Evolutionary conservation across 2,797 vertebrate species (phyloP).

Genomic region (Chelon auratus): DNA sequence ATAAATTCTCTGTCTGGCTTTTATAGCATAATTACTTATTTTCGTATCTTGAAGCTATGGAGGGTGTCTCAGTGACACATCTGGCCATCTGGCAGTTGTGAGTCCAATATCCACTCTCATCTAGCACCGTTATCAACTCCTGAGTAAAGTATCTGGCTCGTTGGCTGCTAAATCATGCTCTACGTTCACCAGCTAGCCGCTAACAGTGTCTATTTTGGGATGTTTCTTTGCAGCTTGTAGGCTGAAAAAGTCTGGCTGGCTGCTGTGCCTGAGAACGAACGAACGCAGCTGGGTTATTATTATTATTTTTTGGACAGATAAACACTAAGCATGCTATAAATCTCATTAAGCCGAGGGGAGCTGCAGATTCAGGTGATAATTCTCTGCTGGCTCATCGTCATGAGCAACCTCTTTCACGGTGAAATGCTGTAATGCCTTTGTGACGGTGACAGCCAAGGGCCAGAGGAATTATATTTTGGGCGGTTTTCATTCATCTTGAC

Average conservation of each 20-base stretch:
- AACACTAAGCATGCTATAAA: constrained; percentile 12
- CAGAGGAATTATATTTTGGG: too few species aligned
- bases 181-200: not conserved
- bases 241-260: not conserved
- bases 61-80: not conserved
- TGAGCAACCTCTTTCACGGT: not conserved
- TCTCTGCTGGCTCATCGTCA: not conserved
- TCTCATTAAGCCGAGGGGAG: not conserved
- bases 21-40: not conserved
- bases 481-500: too few species aligned
- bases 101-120: not conserved
- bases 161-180: not conserved
- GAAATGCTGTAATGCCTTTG: not conserved
- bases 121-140: not conserved
- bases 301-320: constrained; percentile 11
- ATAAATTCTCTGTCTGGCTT: too few species aligned
- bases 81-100: not conserved
- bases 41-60: not conserved
- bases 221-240: not conserved
- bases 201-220: not conserved
- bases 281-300: not conserved
- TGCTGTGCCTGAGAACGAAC: not conserved
- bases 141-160: not conserved
- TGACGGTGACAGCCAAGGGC: too few species aligned
- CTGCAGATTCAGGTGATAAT: constrained; percentile 4